A percentile compares a stretch with the other conserved stretches of the same genome.
Conservation (phyloP, 2,113 vertebrate genomes). For the Benthochromis sp. region DNA sequence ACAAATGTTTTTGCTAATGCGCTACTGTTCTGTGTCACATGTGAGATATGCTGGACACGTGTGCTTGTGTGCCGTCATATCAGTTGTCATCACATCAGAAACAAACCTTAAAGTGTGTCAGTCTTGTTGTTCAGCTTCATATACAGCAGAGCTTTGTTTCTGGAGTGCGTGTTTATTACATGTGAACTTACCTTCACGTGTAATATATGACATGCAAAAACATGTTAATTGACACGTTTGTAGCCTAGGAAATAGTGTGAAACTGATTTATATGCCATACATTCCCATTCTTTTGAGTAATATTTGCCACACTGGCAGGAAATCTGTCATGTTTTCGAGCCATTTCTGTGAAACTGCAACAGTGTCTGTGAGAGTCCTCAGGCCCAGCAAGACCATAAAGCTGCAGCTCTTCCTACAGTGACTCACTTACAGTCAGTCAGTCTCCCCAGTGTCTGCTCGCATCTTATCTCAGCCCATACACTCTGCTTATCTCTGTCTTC, state of each 20-base stretch:
- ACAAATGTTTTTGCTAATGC: neutral
- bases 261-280: neutral
- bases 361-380: neutral
- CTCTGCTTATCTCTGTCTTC: constrained; percentile 58
- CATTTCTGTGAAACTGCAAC: neutral
- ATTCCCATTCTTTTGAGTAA: neutral
- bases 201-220: neutral
- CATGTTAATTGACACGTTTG: neutral
- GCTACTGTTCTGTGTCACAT: neutral
- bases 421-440: constrained; percentile 61
- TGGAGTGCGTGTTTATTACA: neutral
- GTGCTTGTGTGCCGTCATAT: neutral
- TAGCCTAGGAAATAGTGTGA: neutral
- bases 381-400: constrained; percentile 12
- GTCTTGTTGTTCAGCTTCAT: neutral
- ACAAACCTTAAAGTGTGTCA: neutral
- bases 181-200: neutral
- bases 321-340: neutral
- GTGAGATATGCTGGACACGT: neutral
- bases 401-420: constrained; percentile 31
- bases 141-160: neutral
- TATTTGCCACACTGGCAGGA: neutral
- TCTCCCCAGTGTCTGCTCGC: constrained; percentile 57
- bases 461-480: constrained; percentile 62
- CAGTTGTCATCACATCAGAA: neutral